phyloP scores from a whole-genome alignment of 2,888 invertebrate genomes.

The Antitype chi region DNA sequence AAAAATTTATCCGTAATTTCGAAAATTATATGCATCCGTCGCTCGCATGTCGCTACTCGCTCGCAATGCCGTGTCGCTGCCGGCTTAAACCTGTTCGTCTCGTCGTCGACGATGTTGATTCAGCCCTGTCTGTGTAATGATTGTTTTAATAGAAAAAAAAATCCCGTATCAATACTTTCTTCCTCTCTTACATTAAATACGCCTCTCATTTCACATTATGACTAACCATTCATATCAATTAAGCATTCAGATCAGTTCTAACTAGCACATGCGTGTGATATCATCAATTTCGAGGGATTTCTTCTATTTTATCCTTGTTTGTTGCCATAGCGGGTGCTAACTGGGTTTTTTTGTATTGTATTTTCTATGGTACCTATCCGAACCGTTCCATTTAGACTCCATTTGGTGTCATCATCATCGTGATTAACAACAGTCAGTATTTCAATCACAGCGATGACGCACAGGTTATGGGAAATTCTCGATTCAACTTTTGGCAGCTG shows the following conservation, averaged over 20 bases:
- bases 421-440: not conserved
- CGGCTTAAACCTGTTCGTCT: too few relatives aligned
- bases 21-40: too few relatives aligned
- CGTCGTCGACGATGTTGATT: too few relatives aligned
- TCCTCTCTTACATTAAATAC: not conserved
- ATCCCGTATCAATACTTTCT: not conserved
- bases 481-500: not conserved
- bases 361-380: not conserved
- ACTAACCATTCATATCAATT: not conserved
- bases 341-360: slow-evolving; percentile 20
- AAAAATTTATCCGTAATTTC: too few relatives aligned
- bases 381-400: not conserved
- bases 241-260: slow-evolving; percentile 44
- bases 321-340: slow-evolving; percentile 12
- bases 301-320: slow-evolving; percentile 43
- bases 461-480: not conserved
- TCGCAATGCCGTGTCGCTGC: too few relatives aligned
- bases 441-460: not conserved
- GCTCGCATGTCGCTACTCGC: too few relatives aligned
- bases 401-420: not conserved
- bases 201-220: not conserved
- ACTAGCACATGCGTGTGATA: slow-evolving; percentile 20
- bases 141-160: not conserved
- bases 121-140: too few relatives aligned
- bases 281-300: slow-evolving; percentile 44